These are phyloP conservation scores for Fistularia tabacaria DNA, from an alignment of 2,797 vertebrate genomes.

Conservation along the genomic window DNA sequence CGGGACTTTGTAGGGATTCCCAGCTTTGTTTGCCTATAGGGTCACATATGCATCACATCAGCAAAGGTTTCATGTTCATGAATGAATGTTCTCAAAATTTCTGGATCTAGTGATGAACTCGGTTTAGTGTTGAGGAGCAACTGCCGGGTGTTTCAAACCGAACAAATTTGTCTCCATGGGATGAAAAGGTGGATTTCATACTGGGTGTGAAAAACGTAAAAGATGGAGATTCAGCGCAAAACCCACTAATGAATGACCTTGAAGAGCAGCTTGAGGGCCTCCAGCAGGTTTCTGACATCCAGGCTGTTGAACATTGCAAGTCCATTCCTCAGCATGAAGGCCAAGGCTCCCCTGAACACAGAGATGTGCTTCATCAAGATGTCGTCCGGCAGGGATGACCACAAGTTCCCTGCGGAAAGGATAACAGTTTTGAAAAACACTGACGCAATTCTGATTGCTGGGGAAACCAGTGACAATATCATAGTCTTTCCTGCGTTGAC, in stretches of 20 bases:
- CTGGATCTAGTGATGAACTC: too few relatives aligned
- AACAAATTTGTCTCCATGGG: too few relatives aligned
- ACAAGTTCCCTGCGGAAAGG: conserved; percentile 47
- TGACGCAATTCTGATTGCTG: not conserved
- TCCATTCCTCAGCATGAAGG: conserved; percentile 51
- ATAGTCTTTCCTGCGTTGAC: too few relatives aligned
- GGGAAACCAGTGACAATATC: not conserved
- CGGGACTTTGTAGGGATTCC: conserved; percentile 57
- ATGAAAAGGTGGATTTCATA: too few relatives aligned
- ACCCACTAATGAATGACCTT: conserved; percentile 50
- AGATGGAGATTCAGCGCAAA: too few relatives aligned
- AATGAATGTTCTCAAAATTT: too few relatives aligned
- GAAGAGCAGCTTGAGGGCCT: conserved; percentile 66
- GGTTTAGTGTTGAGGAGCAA: too few relatives aligned
- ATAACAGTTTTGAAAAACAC: not conserved
- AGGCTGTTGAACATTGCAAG: conserved; percentile 37
- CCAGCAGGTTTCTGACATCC: conserved; percentile 50
- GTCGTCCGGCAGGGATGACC: conserved; percentile 52
- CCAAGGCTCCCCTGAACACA: conserved; percentile 64
- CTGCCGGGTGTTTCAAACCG: too few relatives aligned
- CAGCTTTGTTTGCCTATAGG: conserved; percentile 62
- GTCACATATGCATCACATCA: not conserved
- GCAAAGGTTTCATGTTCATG: not conserved
- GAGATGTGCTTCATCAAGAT: conserved; percentile 62
- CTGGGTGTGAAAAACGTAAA: not conserved